These are phyloP conservation scores for Nomada ruficornis DNA, from an alignment of 2,888 invertebrate species.

Conservation along the genomic window DNA sequence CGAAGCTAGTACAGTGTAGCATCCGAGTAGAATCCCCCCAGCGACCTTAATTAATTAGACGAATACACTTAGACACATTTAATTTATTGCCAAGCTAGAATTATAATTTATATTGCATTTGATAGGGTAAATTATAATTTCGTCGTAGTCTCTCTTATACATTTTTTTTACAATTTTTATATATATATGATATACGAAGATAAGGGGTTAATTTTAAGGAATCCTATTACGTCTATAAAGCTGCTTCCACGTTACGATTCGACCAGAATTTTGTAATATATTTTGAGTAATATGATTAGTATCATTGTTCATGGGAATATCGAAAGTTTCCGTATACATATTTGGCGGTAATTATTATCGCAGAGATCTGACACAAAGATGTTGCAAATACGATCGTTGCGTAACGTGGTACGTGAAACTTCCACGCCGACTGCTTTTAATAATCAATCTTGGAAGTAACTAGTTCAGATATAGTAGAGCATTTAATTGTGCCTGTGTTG, in stretches of 20 bases:
- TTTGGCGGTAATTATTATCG: slow-evolving; percentile 18
- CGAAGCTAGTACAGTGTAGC: slow-evolving; percentile 17
- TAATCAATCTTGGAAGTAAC: slow-evolving; percentile 28
- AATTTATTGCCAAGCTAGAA: slow-evolving; percentile 45
- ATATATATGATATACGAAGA: not conserved
- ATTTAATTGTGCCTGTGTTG: slow-evolving; percentile 24
- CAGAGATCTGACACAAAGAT: not conserved
- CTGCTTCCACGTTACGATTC: not conserved
- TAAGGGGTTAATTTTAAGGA: slow-evolving; percentile 21
- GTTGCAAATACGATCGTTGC: slow-evolving; percentile 21
- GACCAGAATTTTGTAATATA: not conserved
- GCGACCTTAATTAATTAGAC: slow-evolving; percentile 41
- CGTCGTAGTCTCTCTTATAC: slow-evolving; percentile 28
- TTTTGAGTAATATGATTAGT: not conserved
- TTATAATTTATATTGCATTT: slow-evolving; percentile 35
- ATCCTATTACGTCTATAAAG: not conserved
- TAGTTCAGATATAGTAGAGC: slow-evolving; percentile 28
- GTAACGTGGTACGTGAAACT: slow-evolving; percentile 18
- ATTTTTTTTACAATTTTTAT: not conserved
- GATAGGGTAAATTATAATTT: slow-evolving; percentile 32
- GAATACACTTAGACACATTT: slow-evolving; percentile 29
- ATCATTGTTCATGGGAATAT: not conserved
- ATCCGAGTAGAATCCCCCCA: slow-evolving; percentile 25
- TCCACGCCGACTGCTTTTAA: slow-evolving; percentile 40
- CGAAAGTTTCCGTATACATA: not conserved